phyloP scores from a whole-genome alignment of 2,797 vertebrate genomes.

The Gobionotothen gibberifrons region DNA sequence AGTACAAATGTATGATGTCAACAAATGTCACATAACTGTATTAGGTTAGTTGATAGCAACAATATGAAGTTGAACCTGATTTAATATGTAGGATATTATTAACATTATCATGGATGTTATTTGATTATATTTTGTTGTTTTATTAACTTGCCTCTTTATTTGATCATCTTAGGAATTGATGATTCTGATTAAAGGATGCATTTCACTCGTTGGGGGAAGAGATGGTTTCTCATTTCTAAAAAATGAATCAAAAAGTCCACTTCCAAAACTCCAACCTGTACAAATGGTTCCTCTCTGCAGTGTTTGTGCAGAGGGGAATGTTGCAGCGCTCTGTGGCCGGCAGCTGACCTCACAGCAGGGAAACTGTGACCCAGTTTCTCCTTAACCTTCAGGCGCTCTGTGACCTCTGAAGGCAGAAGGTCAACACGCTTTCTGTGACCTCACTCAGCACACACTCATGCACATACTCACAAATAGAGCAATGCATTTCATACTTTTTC shows the following conservation, averaged over 20 bases:
- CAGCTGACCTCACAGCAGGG: conserved; percentile 46
- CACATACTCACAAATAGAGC: conserved; percentile 30
- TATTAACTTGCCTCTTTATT: no score
- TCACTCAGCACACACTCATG: conserved; percentile 19
- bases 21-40: no score
- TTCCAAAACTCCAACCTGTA: not conserved
- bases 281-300: no score
- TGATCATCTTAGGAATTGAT: no score
- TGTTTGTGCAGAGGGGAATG: conserved; percentile 19
- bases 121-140: no score
- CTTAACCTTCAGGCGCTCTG: conserved; percentile 58
- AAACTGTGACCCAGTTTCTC: conserved; percentile 66
- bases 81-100: no score
- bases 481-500: not conserved
- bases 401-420: conserved; percentile 61
- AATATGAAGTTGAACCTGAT: no score
- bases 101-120: no score
- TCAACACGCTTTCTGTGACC: conserved; percentile 36
- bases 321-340: conserved; percentile 32
- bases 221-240: not conserved
- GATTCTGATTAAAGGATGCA: no score
- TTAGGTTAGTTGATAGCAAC: no score
- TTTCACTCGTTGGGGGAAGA: not conserved
- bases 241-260: not conserved
- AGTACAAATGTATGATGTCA: no score